Percentiles rank a stretch among this genome's conserved stretches.
phyloP scores from a whole-genome alignment of 2,888 invertebrate genomes.

The Melitaea athalia region DNA sequence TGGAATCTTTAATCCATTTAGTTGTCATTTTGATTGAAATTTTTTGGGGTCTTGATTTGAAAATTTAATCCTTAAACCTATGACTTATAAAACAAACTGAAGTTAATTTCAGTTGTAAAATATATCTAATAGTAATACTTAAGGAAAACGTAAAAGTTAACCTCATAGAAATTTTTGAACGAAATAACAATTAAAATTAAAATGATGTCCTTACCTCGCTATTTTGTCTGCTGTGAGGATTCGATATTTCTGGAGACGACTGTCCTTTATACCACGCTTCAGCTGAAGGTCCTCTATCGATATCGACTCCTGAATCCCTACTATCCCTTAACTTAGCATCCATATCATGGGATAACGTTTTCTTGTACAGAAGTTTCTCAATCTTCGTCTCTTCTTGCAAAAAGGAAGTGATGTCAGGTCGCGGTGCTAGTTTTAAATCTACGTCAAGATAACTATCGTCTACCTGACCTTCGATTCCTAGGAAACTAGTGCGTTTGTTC shows the following conservation, averaged over 20 bases:
- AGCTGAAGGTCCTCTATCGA: slow-evolving; percentile 81
- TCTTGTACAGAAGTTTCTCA: slow-evolving; percentile 89
- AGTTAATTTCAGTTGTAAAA: too few species aligned
- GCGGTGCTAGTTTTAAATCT: slow-evolving; percentile 86
- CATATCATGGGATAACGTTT: slow-evolving; percentile 86
- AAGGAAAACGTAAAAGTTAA: too few species aligned
- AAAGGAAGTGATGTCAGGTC: slow-evolving; percentile 90
- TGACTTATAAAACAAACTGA: too few species aligned
- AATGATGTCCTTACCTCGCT: slow-evolving; percentile 82
- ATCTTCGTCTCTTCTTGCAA: slow-evolving; percentile 90
- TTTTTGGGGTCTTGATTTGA: too few species aligned
- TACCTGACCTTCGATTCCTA: slow-evolving; percentile 89
- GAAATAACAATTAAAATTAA: not conserved
- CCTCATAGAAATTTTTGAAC: not conserved
- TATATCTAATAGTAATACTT: too few species aligned
- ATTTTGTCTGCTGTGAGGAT: slow-evolving; percentile 90
- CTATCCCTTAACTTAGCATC: slow-evolving; percentile 85
- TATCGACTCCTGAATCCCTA: slow-evolving; percentile 90
- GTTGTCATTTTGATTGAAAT: too few species aligned
- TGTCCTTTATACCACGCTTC: slow-evolving; percentile 83
- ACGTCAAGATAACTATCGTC: slow-evolving; percentile 86
- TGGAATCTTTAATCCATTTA: too few species aligned
- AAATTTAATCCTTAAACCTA: not conserved
- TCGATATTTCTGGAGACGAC: slow-evolving; percentile 78
- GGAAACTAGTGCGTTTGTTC: slow-evolving; percentile 91